Conservation (phyloP, 1,140 invertebrate genomes). For the Lanistes nyassanus region DNA sequence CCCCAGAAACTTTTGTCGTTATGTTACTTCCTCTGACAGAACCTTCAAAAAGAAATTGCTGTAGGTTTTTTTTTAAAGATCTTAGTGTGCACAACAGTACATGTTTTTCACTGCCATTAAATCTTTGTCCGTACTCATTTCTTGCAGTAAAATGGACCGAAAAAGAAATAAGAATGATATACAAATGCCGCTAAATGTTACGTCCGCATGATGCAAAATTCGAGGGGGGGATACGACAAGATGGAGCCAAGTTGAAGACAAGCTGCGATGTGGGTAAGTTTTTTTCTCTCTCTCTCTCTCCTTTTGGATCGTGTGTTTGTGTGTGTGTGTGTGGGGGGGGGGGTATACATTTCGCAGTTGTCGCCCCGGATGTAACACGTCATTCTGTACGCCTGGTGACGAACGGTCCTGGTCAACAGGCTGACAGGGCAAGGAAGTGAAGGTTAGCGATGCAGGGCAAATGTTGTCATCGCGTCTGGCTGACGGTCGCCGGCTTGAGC, state of each 20-base stretch:
- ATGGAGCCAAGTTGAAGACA: not conserved
- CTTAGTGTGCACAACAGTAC: no score
- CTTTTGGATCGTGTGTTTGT: not conserved
- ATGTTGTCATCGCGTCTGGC: constrained; percentile 16
- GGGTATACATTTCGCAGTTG: not conserved
- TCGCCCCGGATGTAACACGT: constrained; percentile 14
- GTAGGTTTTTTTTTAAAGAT: no score
- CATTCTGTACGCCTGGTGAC: not conserved
- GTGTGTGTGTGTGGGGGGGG: not conserved
- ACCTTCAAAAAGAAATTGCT: no score
- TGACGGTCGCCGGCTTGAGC: constrained; percentile 33
- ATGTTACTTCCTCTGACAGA: no score
- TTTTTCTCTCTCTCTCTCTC: not conserved
- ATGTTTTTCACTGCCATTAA: no score
- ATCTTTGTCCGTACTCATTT: no score
- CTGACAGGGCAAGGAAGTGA: not conserved
- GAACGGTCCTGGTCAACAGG: not conserved
- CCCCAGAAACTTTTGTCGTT: no score
- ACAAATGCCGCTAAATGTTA: no score
- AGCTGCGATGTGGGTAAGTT: not conserved
- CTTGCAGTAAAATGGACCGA: no score
- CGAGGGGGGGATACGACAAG: not conserved
- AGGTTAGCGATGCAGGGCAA: not conserved
- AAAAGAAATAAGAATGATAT: no score
- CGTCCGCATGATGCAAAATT: not conserved